phyloP scores from a whole-genome alignment of 2,113 vertebrate genomes.

The Oreochromis niloticus region DNA sequence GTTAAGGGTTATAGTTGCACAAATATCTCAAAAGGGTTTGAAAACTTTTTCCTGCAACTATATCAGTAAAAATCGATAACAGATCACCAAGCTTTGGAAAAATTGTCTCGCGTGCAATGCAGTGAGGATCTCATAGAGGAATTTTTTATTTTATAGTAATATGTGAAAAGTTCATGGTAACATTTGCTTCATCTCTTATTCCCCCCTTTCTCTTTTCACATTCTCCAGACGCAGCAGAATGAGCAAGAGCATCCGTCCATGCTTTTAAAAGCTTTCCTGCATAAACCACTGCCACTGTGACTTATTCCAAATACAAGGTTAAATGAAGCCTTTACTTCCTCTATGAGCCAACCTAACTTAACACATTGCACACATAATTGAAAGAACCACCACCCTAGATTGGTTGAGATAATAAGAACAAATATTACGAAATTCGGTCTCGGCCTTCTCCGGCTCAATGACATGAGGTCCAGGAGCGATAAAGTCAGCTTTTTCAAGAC shows the following conservation, averaged over 20 bases:
- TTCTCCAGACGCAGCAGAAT: background rate
- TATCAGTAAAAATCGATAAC: background rate
- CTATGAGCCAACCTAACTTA: background rate
- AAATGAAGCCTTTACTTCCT: background rate
- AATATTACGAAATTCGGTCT: slow-evolving; percentile 48
- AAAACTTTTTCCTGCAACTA: background rate
- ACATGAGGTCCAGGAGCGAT: slow-evolving; percentile 40
- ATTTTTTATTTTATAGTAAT: background rate
- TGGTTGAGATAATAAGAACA: background rate
- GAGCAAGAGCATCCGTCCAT: background rate
- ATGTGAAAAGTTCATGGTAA: background rate
- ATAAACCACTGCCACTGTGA: background rate
- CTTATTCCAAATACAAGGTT: background rate
- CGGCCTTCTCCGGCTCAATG: slow-evolving; percentile 39
- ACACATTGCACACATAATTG: slow-evolving; percentile 28
- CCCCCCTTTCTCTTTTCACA: background rate
- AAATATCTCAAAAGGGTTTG: background rate
- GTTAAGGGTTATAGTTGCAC: background rate
- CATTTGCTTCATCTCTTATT: background rate
- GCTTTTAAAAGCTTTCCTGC: background rate
- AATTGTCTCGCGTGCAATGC: background rate
- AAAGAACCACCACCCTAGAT: slow-evolving; percentile 15
- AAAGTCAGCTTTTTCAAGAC: slow-evolving; percentile 56
- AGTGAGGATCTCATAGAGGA: slow-evolving; percentile 1
- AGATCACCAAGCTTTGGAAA: background rate